Percentiles rank a stretch among this genome's conserved stretches.
These are phyloP conservation scores for Rachycentron canadum DNA, from an alignment of 2,797 vertebrate genomes.

Conservation along the genomic window DNA sequence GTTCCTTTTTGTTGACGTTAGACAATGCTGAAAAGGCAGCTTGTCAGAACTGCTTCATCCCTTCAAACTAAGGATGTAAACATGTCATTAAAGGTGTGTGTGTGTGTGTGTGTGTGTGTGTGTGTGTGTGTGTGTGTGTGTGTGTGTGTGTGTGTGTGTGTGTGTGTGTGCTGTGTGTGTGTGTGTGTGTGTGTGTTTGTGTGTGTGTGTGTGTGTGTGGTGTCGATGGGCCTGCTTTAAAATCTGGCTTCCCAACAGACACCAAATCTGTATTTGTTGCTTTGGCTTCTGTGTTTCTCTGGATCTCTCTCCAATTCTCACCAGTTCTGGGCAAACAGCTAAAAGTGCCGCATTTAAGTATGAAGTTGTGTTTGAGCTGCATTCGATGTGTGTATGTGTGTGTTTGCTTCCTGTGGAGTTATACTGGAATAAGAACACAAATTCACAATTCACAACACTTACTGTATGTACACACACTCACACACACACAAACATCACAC, in stretches of 20 bases:
- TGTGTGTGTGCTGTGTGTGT: conserved; percentile 22
- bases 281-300: conserved; percentile 61
- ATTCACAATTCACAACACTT: background rate
- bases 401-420: conserved; percentile 20
- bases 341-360: conserved; percentile 50
- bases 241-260: conserved; percentile 63
- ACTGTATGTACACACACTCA: no score
- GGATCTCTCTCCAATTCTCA: conserved; percentile 60
- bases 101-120: background rate
- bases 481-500: background rate
- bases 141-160: conserved; percentile 19
- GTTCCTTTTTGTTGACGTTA: conserved; percentile 17
- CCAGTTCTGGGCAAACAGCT: conserved; percentile 61
- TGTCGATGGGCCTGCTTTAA: conserved; percentile 32
- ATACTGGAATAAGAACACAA: conserved; percentile 37
- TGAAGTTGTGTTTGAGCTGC: conserved; percentile 49
- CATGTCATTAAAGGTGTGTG: background rate
- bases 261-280: conserved; percentile 67
- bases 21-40: conserved; percentile 25
- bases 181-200: background rate
- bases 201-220: background rate
- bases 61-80: conserved; percentile 31
- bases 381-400: conserved; percentile 14
- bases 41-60: conserved; percentile 27
- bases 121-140: background rate